A percentile compares a stretch with the other conserved stretches of the same genome.
Conservation (phyloP, 2,797 vertebrate genomes). For the Salarias fasciatus region DNA sequence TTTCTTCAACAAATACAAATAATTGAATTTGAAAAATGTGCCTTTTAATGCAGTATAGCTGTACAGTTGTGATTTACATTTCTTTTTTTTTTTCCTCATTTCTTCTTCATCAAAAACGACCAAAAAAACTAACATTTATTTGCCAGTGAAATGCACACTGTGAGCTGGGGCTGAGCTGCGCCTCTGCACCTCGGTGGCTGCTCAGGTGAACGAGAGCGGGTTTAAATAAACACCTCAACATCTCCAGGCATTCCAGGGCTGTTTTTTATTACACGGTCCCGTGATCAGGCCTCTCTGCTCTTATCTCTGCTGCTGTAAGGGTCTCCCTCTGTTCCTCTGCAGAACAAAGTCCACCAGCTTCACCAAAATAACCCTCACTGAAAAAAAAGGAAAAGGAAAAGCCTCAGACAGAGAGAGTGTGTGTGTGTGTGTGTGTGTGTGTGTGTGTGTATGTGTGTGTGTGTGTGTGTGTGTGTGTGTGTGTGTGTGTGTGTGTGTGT, state of each 20-base stretch:
- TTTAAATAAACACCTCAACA: conserved; percentile 38
- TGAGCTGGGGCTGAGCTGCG: conserved; percentile 11
- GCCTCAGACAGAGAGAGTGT: no score
- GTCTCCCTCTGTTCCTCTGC: conserved; percentile 24
- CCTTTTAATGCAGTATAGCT: no score
- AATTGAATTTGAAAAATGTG: no score
- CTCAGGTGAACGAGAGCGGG: conserved; percentile 32
- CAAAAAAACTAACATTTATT: no score
- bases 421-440: conserved; percentile 18
- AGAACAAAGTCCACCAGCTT: conserved; percentile 61
- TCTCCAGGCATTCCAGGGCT: conserved; percentile 25
- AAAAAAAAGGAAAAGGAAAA: conserved; percentile 35
- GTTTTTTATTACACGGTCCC: conserved; percentile 38
- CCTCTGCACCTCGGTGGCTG: conserved; percentile 6
- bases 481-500: conserved; percentile 11
- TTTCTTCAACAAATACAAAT: no score
- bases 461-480: no score
- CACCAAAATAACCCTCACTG: conserved; percentile 45
- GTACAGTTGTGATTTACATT: no score
- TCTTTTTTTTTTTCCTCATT: no score
- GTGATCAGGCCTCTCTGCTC: conserved; percentile 48
- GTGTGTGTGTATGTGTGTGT: not conserved
- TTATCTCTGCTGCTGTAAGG: conserved; percentile 59
- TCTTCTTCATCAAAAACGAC: no score
- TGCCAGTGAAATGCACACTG: not conserved